Conservation (phyloP, 1,140 invertebrate genomes). For the Hestina assimilis region DNA sequence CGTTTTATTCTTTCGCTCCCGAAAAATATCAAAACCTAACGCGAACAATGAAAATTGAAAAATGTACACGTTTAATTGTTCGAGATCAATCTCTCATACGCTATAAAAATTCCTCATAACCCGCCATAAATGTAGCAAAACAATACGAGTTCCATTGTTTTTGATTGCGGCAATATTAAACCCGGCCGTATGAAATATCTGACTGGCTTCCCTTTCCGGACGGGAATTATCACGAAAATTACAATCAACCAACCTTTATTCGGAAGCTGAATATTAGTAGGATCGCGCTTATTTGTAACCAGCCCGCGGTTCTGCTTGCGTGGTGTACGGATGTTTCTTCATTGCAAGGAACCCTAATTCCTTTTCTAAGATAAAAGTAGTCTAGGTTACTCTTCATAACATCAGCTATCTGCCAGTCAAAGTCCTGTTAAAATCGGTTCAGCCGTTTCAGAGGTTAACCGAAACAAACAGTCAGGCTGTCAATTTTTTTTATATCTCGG, state of each 20-base stretch:
- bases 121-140: slow-evolving; percentile 32
- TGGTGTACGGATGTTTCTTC: no score
- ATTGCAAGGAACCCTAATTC: no score
- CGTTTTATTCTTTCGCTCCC: not conserved
- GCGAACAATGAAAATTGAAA: not conserved
- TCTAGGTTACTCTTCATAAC: no score
- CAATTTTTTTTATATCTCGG: no score
- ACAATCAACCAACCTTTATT: slow-evolving; percentile 44
- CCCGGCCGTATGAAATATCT: slow-evolving; percentile 43
- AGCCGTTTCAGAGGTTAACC: no score
- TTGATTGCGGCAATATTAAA: slow-evolving; percentile 46
- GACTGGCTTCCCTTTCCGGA: slow-evolving; percentile 36
- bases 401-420: no score
- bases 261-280: slow-evolving; percentile 8
- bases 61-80: slow-evolving; percentile 12
- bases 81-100: slow-evolving; percentile 19
- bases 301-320: no score
- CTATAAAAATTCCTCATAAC: slow-evolving; percentile 26
- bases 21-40: not conserved
- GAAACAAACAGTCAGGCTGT: no score
- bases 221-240: slow-evolving; percentile 41
- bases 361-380: no score
- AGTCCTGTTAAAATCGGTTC: no score
- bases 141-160: slow-evolving; percentile 43
- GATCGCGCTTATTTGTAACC: not conserved